These are phyloP conservation scores for Contarinia nasturtii DNA, from an alignment of 1,140 invertebrate genomes.

Conservation along the genomic window DNA sequence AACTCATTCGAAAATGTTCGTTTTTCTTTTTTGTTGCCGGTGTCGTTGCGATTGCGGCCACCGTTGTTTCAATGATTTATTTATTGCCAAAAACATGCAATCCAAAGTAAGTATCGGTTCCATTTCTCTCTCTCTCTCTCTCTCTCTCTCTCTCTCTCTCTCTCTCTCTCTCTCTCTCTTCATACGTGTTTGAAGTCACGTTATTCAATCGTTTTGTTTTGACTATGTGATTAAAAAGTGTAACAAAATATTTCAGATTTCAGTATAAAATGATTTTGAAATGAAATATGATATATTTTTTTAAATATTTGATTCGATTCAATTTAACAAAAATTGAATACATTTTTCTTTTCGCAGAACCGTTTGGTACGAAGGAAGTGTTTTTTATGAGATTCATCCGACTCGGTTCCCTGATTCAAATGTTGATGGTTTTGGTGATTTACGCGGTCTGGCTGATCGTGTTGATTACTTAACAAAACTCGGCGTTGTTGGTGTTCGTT, in stretches of 20 bases:
- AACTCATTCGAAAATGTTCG: slow-evolving; percentile 46
- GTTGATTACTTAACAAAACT: slow-evolving; percentile 46
- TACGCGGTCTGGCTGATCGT: slow-evolving; percentile 42
- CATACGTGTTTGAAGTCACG: no score
- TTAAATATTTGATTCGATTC: no score
- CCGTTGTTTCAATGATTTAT: slow-evolving; percentile 47
- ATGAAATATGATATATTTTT: no score
- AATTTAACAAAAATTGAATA: no score
- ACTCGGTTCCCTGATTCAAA: slow-evolving; percentile 61
- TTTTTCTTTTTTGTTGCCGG: slow-evolving; percentile 49
- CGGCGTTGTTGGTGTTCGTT: slow-evolving; percentile 40
- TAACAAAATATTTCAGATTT: no score
- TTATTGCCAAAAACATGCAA: slow-evolving; percentile 50
- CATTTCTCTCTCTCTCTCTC: slow-evolving; percentile 1
- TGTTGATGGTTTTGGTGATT: slow-evolving; percentile 53
- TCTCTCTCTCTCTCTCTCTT: no score
- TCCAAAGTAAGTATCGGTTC: slow-evolving; percentile 23
- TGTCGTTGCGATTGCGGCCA: slow-evolving; percentile 42
- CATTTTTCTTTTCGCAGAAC: slow-evolving; percentile 15
- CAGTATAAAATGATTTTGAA: no score
- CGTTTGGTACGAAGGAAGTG: slow-evolving; percentile 61
- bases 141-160: no score
- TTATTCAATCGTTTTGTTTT: no score
- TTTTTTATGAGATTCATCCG: slow-evolving; percentile 69
- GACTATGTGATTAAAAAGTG: no score